A percentile compares a stretch with the other conserved stretches of the same genome.
Evolutionary conservation across 1,140 invertebrate genomes (phyloP).

Genomic region (Diachasmimorpha longicaudata): DNA sequence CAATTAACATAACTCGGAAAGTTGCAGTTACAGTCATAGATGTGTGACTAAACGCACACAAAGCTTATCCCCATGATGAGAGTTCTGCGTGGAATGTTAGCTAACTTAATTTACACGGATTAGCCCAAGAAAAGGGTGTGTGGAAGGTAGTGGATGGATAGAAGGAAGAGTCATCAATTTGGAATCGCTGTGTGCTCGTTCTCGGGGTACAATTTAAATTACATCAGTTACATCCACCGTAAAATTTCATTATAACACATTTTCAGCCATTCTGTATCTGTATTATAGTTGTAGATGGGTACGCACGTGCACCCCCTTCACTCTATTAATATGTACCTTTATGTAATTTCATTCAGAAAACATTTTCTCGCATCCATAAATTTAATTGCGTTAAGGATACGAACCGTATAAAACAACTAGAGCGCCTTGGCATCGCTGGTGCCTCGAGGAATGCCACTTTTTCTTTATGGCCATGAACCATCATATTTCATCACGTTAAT

Average conservation of each 20-base stretch:
- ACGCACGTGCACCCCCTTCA: background rate
- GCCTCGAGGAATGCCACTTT: conserved; percentile 16
- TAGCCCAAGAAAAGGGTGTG: too few relatives aligned
- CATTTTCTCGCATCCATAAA: conserved; percentile 29
- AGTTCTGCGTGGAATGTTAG: background rate
- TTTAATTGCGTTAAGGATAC: conserved; percentile 46
- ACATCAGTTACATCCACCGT: conserved; percentile 25
- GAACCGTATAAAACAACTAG: conserved; percentile 53
- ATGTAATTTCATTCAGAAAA: background rate
- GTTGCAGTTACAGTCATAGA: background rate
- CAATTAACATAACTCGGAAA: background rate
- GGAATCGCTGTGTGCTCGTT: conserved; percentile 20
- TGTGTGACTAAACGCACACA: background rate
- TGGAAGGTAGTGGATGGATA: too few relatives aligned
- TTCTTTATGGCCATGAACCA: background rate
- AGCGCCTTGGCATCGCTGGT: conserved; percentile 18
- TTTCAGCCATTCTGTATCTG: conserved; percentile 7
- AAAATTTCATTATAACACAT: conserved; percentile 23
- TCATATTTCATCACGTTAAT: background rate
- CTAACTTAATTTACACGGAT: background rate
- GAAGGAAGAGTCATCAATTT: conserved; percentile 11
- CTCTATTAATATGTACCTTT: background rate
- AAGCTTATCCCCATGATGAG: background rate
- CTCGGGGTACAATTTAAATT: conserved; percentile 30
- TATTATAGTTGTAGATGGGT: background rate